Evolutionary conservation across 2,797 vertebrate species (phyloP), one percentile per base, ranked within the genome.

Genomic region (Manis javanica): DNA sequence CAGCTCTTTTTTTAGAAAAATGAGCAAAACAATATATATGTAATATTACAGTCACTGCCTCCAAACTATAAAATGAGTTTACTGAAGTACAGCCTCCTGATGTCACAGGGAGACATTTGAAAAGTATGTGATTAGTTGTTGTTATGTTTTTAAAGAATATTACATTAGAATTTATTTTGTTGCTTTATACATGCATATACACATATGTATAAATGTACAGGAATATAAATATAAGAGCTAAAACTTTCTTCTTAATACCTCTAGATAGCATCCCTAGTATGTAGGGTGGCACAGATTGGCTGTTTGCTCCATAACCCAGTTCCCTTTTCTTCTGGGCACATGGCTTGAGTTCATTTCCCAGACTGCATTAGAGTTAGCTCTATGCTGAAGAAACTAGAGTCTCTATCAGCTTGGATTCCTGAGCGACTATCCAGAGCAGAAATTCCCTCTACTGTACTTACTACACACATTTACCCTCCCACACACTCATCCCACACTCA

Each of bases 1-100:
- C 63, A 96, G 89, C 37, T 97, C 61, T 94, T 68, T 89, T 89
- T 97, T 98, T 84, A 82, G 59, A 74, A 96, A 97, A 98, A 81
- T 83, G 81, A 92, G 87, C 63, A 97, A 87, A 93, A 94, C 89
- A 97, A 85, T 93, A 95, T 57, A 91, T 96, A 95, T 95, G 81
- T 97, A 94, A 94, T 87, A 91, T 96, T 97, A 94, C 29, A 75
- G 2, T 93, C 97, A 95, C 69, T 97, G 83, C 87, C 82, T 90
- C 71, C 81, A 85, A 95, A 92, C 78, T 90, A 64, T 61, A 82
- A 96, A 92, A 59, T 89, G 34, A 90, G 91, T 96, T 97, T 96
- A 81, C 81, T 95, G 71, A 97, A 96, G 82, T 81, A 87, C 34
- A 94, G 59, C 37, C 93, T 97, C 88, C 92, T 86, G 53, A 88